Evolutionary conservation across 2,888 invertebrate genomes (phyloP).

Genomic region (Thera britannica): DNA sequence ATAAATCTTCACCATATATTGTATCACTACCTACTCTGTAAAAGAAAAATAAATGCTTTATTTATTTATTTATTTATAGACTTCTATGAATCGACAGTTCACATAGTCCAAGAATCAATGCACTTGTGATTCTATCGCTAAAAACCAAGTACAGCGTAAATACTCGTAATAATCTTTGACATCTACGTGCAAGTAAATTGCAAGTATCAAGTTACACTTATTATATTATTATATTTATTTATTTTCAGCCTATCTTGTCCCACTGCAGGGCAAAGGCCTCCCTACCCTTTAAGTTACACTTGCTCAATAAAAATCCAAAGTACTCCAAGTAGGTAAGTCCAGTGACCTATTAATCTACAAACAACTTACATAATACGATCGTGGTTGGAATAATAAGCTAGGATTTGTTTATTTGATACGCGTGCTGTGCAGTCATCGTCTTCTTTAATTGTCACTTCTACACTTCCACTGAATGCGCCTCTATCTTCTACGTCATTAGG

Average conservation of each 20-base stretch:
- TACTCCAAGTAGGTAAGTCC: conserved; percentile 43
- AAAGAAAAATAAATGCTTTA: no score
- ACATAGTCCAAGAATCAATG: background rate
- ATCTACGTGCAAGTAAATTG: conserved; percentile 25
- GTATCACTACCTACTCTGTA: no score
- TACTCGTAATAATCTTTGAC: conserved; percentile 26
- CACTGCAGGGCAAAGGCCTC: no score
- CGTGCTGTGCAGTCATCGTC: conserved; percentile 59
- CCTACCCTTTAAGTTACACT: conserved; percentile 38
- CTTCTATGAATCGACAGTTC: background rate
- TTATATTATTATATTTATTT: no score
- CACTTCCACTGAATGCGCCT: conserved; percentile 23
- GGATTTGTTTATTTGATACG: conserved; percentile 59
- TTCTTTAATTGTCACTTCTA: conserved; percentile 52
- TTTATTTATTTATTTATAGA: no score
- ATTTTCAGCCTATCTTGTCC: no score
- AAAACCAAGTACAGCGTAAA: conserved; percentile 34
- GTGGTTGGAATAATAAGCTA: conserved; percentile 59
- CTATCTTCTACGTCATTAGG: conserved; percentile 25
- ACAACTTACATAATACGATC: conserved; percentile 61
- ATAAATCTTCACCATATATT: no score
- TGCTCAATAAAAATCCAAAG: conserved; percentile 35
- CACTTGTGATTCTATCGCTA: background rate
- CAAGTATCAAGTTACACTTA: conserved; percentile 38
- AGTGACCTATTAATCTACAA: conserved; percentile 72